Percentiles rank a stretch among this genome's conserved stretches.
Evolutionary conservation across 2,797 vertebrate genomes (phyloP).

Genomic region (Notamacropus eugenii): DNA sequence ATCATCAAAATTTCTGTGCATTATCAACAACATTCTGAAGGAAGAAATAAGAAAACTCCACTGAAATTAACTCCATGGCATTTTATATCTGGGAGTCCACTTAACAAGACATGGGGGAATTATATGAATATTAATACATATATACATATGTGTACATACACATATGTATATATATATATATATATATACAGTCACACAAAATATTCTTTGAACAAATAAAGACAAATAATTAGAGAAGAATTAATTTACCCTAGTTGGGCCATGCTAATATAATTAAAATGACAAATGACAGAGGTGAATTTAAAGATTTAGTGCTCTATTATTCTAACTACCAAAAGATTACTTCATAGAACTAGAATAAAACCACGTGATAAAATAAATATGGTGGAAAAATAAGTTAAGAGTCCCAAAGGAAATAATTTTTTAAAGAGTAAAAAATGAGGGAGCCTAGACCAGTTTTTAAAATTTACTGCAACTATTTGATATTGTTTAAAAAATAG

Average conservation of each 20-base stretch:
- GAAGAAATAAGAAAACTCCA: not conserved
- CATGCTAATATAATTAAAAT: not conserved
- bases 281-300: not conserved
- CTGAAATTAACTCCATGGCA: not conserved
- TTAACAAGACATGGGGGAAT: not conserved
- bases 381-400: not conserved
- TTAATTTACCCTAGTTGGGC: not conserved
- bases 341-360: not conserved
- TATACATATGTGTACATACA: too few relatives aligned
- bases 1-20: not conserved
- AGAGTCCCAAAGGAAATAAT: not conserved
- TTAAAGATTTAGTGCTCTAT: not conserved
- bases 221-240: not conserved
- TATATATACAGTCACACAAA: not conserved
- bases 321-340: not conserved
- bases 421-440: not conserved
- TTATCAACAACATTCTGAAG: not conserved
- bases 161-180: not conserved
- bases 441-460: not conserved
- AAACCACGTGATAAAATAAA: not conserved
- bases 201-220: not conserved
- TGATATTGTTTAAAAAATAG: not conserved
- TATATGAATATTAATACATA: not conserved
- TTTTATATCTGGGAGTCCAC: not conserved
- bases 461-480: not conserved